Evolutionary conservation across 2,888 invertebrate species (phyloP).

Genomic region (Raillietiella orientalis): DNA sequence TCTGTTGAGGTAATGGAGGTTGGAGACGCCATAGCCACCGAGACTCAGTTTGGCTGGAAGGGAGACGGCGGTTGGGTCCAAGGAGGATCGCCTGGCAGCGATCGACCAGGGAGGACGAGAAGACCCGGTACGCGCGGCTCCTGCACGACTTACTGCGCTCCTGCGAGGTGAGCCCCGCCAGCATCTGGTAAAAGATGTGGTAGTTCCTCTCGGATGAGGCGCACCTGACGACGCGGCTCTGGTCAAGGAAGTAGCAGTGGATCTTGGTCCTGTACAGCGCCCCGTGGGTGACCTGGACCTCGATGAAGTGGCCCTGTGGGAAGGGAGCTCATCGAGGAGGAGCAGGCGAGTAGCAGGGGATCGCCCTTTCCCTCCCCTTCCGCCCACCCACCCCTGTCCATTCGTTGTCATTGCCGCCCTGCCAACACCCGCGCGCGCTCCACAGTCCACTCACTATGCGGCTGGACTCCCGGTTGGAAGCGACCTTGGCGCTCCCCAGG

Average conservation of each 20-base stretch:
- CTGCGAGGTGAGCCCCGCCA: conserved; percentile 54
- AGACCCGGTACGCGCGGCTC: too few species aligned
- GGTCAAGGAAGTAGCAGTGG: conserved; percentile 79
- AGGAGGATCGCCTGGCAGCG: too few species aligned
- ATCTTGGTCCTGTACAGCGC: conserved; percentile 80
- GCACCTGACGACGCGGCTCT: conserved; percentile 60
- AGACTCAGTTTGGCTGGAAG: conserved; percentile 44
- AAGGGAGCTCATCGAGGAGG: too few species aligned
- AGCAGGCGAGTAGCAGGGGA: too few species aligned
- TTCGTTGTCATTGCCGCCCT: too few species aligned
- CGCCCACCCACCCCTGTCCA: too few species aligned
- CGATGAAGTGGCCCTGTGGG: conserved; percentile 84
- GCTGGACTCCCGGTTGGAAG: conserved; percentile 65
- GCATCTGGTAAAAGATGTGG: conserved; percentile 85
- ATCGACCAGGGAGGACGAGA: too few species aligned
- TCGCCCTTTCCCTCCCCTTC: too few species aligned
- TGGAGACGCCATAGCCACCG: conserved; percentile 47
- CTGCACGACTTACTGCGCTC: conserved; percentile 33
- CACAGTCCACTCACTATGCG: conserved; percentile 32
- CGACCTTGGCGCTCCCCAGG: conserved; percentile 63
- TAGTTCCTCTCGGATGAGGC: conserved; percentile 68
- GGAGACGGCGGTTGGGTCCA: too few species aligned
- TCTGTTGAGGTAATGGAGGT: conserved; percentile 41
- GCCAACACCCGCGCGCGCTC: too few species aligned
- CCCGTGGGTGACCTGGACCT: conserved; percentile 80